These are phyloP conservation scores for Baccha elongata DNA, from an alignment of 2,888 invertebrate species.

Conservation along the genomic window DNA sequence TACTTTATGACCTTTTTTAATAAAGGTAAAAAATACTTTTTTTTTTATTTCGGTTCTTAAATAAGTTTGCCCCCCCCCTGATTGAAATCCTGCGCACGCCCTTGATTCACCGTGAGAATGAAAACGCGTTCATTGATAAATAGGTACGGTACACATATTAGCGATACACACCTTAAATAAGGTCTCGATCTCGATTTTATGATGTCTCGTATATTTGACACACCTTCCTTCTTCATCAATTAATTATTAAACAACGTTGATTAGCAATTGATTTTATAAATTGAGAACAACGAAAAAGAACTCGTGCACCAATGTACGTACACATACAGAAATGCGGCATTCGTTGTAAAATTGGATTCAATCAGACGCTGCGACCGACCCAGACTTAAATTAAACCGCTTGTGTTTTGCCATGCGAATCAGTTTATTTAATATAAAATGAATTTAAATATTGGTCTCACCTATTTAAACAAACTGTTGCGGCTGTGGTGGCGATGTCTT, in stretches of 20 bases:
- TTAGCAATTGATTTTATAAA: slow-evolving; percentile 49
- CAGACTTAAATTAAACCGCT: slow-evolving; percentile 31
- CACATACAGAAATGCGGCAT: neutral
- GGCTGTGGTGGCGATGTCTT: neutral
- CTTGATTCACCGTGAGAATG: neutral
- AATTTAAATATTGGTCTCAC: slow-evolving; percentile 64
- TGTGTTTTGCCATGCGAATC: slow-evolving; percentile 58
- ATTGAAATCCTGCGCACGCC: too few species aligned
- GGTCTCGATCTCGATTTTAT: neutral
- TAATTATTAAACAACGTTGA: slow-evolving; percentile 40
- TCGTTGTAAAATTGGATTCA: slow-evolving; percentile 31
- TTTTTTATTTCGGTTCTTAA: too few species aligned
- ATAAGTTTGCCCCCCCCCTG: too few species aligned
- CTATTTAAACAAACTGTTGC: slow-evolving; percentile 48
- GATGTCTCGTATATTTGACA: slow-evolving; percentile 7
- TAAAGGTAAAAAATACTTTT: too few species aligned
- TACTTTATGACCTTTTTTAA: too few species aligned
- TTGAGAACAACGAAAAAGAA: slow-evolving; percentile 31
- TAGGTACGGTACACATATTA: too few species aligned
- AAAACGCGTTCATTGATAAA: neutral
- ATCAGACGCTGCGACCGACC: slow-evolving; percentile 19
- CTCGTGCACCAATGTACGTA: neutral
- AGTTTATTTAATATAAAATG: slow-evolving; percentile 51
- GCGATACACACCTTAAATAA: neutral
- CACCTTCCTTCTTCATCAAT: slow-evolving; percentile 27